Evolutionary conservation across 2,888 invertebrate genomes (phyloP), one percentile per base, ranked within the genome.

Genomic region (Rhaphigaster nebulosa): DNA sequence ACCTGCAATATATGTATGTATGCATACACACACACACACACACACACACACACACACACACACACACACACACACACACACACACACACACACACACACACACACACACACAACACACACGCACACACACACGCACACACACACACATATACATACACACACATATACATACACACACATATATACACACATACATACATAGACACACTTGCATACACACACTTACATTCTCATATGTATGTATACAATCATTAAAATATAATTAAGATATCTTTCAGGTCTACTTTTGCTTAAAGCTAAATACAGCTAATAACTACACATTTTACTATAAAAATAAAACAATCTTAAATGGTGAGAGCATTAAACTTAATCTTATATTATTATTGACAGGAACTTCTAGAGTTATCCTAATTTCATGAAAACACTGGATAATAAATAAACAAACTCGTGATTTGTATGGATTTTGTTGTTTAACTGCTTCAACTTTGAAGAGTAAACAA

Each of bases 271-370:
- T 84, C 41, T 84, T 84, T 45, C 84, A 84, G 84, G 84, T 84
- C 84, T 84, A 84, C 84, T 52, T 54, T 56, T 88, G 26, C 88
- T 88, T 88, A 88, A 88, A 65, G 65, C 54, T 65, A 88, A 88
- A 88, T 88, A 60, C 60, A 41, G 88, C 88, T 60, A 88, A 56
- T 60, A 56, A 88, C 88, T 88, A 88, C 65, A 88, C 87, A 56
- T 88, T 88, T 88, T 56, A 38, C 88, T 88, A 88, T 23, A 88
- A 88, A 88, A 88, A 88, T 88, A 88, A 65, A 87, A 87, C 87
- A 88, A 54, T 88, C 56, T 88, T 88, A 38, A 88, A 56, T 88
- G 88, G 54, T 88, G 88, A 88, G 54, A 54, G 56, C 52, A 87
- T 54, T 54, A 23, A 60, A 60, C 88, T 88, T n/a, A 88, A 54